Conservation (phyloP, 2,113 vertebrate genomes). For the Leucosticte australis region DNA sequence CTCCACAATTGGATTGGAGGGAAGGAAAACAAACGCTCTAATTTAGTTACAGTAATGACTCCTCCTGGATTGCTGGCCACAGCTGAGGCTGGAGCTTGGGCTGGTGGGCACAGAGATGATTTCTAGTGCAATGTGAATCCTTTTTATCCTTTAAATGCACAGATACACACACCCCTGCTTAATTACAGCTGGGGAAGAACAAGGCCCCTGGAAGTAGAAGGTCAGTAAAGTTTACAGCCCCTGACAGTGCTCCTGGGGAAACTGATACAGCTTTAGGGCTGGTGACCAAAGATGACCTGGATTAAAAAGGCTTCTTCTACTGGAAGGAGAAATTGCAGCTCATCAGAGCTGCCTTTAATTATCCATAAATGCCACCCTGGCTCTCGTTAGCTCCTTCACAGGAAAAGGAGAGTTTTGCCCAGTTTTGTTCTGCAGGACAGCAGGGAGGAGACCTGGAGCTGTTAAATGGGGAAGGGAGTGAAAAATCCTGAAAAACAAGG, state of each 20-base stretch:
- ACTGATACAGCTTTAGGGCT: constrained; percentile 64
- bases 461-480: neutral
- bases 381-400: constrained; percentile 34
- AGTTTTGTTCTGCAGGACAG: neutral
- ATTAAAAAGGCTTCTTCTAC: constrained; percentile 49
- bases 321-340: neutral
- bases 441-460: neutral
- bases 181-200: constrained; percentile 52
- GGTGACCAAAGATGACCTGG: constrained; percentile 54
- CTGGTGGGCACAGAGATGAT: constrained; percentile 45
- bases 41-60: constrained; percentile 84
- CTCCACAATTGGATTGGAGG: constrained; percentile 82
- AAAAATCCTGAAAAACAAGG: neutral
- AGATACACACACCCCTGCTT: neutral
- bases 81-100: constrained; percentile 43
- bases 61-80: constrained; percentile 70
- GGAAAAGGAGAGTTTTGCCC: neutral
- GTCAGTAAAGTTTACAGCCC: constrained; percentile 67
- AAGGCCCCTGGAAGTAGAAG: constrained; percentile 6
- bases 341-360: constrained; percentile 60
- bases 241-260: constrained; percentile 62
- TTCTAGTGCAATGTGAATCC: constrained; percentile 68
- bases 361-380: constrained; percentile 29
- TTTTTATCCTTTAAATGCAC: constrained; percentile 44
- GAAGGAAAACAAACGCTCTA: constrained; percentile 82